Evolutionary conservation across 2,797 vertebrate species (phyloP).

Genomic region (Enteromius paludinosus): DNA sequence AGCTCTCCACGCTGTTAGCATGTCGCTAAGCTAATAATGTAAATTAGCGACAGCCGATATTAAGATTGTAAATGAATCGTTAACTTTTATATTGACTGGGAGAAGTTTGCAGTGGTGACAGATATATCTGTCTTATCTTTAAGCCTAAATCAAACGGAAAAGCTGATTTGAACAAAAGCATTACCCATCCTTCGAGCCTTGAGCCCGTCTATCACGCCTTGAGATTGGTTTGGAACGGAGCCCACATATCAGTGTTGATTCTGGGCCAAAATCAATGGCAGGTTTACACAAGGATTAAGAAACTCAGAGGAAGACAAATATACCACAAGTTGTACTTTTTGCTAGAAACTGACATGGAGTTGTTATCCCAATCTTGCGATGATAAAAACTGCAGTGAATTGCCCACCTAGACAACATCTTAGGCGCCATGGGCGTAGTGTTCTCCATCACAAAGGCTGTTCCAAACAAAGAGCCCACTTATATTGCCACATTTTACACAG

Average conservation of each 20-base stretch:
- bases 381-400: no score
- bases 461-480: not conserved
- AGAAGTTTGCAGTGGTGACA: no score
- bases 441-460: conserved; percentile 13
- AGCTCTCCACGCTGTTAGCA: not conserved
- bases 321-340: not conserved
- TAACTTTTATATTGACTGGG: not conserved
- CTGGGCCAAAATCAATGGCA: not conserved
- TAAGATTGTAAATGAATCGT: not conserved
- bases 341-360: not conserved
- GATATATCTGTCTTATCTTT: not conserved
- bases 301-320: not conserved
- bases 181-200: not conserved
- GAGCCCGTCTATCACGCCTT: not conserved
- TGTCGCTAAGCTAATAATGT: not conserved
- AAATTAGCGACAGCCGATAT: not conserved
- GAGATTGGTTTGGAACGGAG: conserved; percentile 7
- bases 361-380: no score
- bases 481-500: not conserved
- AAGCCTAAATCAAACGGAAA: not conserved
- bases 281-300: not conserved
- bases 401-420: not conserved
- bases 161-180: not conserved
- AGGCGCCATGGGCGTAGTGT: not conserved
- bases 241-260: not conserved